These are phyloP conservation scores for Mesorhabditis belari DNA, from an alignment of 2,888 invertebrate species.

Conservation along the genomic window DNA sequence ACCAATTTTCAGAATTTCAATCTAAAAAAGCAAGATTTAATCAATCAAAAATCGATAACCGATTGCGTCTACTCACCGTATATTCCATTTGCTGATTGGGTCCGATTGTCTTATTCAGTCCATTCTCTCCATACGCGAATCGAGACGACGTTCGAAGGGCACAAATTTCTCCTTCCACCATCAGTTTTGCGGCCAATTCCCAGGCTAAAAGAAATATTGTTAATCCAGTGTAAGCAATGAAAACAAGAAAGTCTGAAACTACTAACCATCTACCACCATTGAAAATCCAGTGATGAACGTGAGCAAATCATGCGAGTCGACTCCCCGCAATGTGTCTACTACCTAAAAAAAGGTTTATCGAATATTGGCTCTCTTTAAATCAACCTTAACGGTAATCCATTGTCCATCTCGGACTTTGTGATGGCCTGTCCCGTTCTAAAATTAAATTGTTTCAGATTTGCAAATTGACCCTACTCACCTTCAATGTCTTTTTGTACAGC, in stretches of 20 bases:
- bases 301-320: slow-evolving; percentile 10
- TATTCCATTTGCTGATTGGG: slow-evolving; percentile 16
- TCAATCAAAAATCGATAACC: too few species aligned
- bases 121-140: slow-evolving; percentile 17
- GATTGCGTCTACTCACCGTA: slow-evolving; percentile 6
- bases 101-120: slow-evolving; percentile 7
- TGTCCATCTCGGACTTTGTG: slow-evolving; percentile 13
- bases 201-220: slow-evolving; percentile 14
- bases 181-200: slow-evolving; percentile 20
- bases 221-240: not conserved
- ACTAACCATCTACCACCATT: slow-evolving; percentile 24
- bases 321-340: slow-evolving; percentile 7
- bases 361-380: not conserved
- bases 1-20: slow-evolving; percentile 15
- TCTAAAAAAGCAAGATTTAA: slow-evolving; percentile 7
- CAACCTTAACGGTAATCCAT: slow-evolving; percentile 11
- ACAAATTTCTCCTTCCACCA: slow-evolving; percentile 17
- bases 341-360: slow-evolving; percentile 1
- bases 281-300: slow-evolving; percentile 14
- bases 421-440: not conserved
- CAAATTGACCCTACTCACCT: too few species aligned
- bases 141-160: slow-evolving; percentile 10
- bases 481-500: slow-evolving; percentile 10
- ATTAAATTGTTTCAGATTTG: not conserved
- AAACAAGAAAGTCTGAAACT: not conserved